Base-by-base conservation (phyloP, 1,140 invertebrate genomes). In the Dendrolimus punctatus region DNA sequence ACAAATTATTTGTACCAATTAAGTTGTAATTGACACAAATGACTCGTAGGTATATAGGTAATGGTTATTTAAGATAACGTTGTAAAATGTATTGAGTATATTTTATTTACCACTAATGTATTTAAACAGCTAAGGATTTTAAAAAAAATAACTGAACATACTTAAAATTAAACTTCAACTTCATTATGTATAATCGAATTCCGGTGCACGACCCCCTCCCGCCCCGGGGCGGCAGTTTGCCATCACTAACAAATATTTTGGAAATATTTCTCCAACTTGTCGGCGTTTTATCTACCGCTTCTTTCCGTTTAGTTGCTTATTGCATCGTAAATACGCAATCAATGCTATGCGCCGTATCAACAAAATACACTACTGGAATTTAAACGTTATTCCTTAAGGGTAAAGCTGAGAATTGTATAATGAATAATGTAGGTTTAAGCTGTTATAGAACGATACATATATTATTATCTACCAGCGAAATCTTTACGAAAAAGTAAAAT, bases 221-320 rank as follows among this genome's bases (percentile, higher is more conserved):
- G 63, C 69, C 67, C 67, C 57, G 54, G 61, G 69, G 68, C 64
- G 66, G 68, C 57, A 60, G 47, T 46, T 68, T 71, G 69, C 75
- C 66, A 60, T 76, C 69, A 68, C 79, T 80, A 72, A 85, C 80
- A 86, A 86, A 86, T 86, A 84, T 86, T 86, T 86, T 80, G 74
- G 73, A 84, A 86, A 86, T 86, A 83, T 86, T 86, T 86, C 82
- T 79, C 71, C 76, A 86, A 86, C 82, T 84, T 84, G 79, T 76
- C 77, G 74, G 69, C 70, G 58, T 83, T 86, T 85, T 77, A 84
- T 84, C 83, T 77, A 73, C 80, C 75, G 80, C 80, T 83, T 73
- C 82, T 85, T 84, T 83, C 80, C 80, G 76, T 81, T 85, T 80
- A 76, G 70, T 70, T 79, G 66, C 58, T 62, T 75, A 73, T 78